Evolutionary conservation across 2,113 vertebrate genomes (phyloP).

Genomic region (Nycticebus coucang): DNA sequence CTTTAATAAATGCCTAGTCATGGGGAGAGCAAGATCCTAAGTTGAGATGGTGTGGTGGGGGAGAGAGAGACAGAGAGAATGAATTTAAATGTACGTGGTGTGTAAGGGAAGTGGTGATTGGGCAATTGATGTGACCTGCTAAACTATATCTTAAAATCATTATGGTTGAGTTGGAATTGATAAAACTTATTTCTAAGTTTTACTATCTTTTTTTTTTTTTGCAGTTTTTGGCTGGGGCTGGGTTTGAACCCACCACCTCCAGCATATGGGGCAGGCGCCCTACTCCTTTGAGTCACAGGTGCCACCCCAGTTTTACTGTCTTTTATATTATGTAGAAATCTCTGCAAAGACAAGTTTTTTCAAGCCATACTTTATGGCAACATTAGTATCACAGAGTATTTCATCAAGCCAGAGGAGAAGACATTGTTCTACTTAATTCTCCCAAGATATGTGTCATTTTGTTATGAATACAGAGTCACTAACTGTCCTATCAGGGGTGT

Average conservation of each 20-base stretch:
- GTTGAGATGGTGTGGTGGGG: not conserved
- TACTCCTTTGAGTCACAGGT: too few relatives aligned
- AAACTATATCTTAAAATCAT: not conserved
- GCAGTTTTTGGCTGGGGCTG: too few relatives aligned
- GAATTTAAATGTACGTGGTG: not conserved
- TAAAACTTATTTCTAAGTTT: not conserved
- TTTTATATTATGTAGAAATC: not conserved
- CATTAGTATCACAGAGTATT: too few relatives aligned
- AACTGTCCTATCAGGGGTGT: not conserved
- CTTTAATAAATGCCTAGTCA: not conserved
- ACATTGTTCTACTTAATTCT: too few relatives aligned
- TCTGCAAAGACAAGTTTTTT: not conserved
- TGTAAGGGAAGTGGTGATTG: not conserved
- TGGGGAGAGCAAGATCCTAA: not conserved
- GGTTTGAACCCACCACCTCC: too few relatives aligned
- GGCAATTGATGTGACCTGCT: not conserved
- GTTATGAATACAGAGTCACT: not conserved
- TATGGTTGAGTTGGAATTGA: not conserved
- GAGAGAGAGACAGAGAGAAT: not conserved
- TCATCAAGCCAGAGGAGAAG: too few relatives aligned
- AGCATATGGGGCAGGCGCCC: too few relatives aligned
- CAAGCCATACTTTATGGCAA: too few relatives aligned
- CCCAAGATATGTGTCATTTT: too few relatives aligned
- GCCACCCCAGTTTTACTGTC: not conserved
- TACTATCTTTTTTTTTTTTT: not conserved